Evolutionary conservation across 1,140 invertebrate genomes (phyloP).

Genomic region (Euwallacea fornicatus): DNA sequence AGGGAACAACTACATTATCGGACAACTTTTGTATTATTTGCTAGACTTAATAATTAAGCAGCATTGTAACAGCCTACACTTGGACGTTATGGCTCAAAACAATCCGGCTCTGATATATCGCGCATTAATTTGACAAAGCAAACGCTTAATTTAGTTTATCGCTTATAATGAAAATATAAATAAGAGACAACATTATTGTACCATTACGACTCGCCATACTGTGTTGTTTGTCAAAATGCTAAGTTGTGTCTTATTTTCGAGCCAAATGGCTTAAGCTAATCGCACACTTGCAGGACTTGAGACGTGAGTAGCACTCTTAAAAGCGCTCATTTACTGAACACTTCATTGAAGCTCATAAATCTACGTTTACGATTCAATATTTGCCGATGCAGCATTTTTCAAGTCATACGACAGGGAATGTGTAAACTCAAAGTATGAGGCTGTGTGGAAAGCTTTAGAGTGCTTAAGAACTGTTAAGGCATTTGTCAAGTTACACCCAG

Average conservation of each 20-base stretch:
- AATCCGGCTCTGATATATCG: neutral
- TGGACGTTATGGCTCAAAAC: no score
- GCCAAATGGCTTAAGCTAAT: neutral
- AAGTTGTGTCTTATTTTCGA: conserved; percentile 12
- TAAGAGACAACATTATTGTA: conserved; percentile 3
- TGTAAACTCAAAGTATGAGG: no score
- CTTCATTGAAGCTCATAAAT: no score
- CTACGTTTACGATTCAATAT: no score
- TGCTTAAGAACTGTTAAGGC: no score
- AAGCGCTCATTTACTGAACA: no score
- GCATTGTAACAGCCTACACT: no score
- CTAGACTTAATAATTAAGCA: neutral
- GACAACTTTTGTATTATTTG: neutral
- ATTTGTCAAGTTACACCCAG: no score
- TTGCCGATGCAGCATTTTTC: no score
- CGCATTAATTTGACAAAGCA: conserved; percentile 6
- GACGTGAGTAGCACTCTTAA: neutral
- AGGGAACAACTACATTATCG: neutral
- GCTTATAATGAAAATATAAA: conserved; percentile 20
- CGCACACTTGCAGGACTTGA: neutral
- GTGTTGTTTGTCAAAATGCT: conserved; percentile 9
- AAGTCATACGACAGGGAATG: no score
- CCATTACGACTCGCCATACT: conserved; percentile 3
- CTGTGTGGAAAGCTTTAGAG: no score
- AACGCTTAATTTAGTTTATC: neutral